Conservation (phyloP, 1,140 invertebrate species). For the Conopomorpha cramerella region DNA sequence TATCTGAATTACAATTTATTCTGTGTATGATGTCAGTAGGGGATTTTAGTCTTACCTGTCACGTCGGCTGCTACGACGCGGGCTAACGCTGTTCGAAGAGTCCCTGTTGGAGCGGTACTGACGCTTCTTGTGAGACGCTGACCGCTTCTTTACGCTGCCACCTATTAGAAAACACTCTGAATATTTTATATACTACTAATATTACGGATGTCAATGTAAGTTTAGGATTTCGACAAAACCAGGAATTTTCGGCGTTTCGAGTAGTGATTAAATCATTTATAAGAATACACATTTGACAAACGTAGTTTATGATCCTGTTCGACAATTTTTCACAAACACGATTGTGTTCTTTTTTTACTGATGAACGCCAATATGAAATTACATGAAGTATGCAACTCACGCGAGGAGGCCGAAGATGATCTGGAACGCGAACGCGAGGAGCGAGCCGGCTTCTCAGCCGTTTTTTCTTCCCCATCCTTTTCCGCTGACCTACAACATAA, state of each 20-base stretch:
- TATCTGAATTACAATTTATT: too few relatives aligned
- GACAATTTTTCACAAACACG: too few relatives aligned
- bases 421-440: slow-evolving; percentile 30
- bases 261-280: too few relatives aligned
- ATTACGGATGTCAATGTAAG: too few relatives aligned
- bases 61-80: slow-evolving; percentile 46
- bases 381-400: slow-evolving; percentile 15
- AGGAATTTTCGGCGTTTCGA: too few relatives aligned
- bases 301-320: too few relatives aligned
- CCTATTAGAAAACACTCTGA: slow-evolving; percentile 20
- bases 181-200: too few relatives aligned
- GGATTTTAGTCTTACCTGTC: too few relatives aligned
- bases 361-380: neutral
- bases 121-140: slow-evolving; percentile 57
- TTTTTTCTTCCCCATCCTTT: slow-evolving; percentile 27
- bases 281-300: too few relatives aligned
- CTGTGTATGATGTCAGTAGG: too few relatives aligned
- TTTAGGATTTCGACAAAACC: too few relatives aligned
- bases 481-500: slow-evolving; percentile 16
- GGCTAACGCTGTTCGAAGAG: slow-evolving; percentile 68
- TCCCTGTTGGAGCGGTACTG: slow-evolving; percentile 87
- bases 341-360: too few relatives aligned
- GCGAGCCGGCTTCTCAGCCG: slow-evolving; percentile 26
- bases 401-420: slow-evolving; percentile 38
- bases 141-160: slow-evolving; percentile 41